Percentiles rank a stretch among this genome's conserved stretches.
Evolutionary conservation across 2,113 vertebrate genomes (phyloP).

Genomic region (Myxocyprinus asiaticus): DNA sequence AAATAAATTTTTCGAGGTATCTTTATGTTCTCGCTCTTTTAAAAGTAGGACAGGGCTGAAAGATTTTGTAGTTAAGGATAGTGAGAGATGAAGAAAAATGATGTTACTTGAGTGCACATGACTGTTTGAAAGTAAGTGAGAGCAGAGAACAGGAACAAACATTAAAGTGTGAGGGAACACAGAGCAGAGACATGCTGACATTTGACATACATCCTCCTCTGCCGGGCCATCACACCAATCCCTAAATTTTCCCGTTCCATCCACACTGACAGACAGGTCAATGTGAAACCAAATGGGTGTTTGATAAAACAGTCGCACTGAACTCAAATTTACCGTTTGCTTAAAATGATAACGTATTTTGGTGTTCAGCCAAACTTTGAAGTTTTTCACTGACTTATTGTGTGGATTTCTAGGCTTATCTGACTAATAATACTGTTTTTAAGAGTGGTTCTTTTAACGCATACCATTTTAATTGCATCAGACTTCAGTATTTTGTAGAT

Average conservation of each 20-base stretch:
- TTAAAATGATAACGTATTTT: too few relatives aligned
- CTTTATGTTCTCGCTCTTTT: too few relatives aligned
- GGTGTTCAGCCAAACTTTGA: too few relatives aligned
- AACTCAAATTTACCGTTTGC: too few relatives aligned
- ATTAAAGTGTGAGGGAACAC: conserved; percentile 18
- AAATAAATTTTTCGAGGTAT: too few relatives aligned
- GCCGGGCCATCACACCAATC: background rate
- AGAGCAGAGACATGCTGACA: conserved; percentile 15
- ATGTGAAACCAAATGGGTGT: conserved; percentile 7
- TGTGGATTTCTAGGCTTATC: too few relatives aligned
- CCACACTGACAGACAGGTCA: background rate
- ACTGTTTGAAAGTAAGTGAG: background rate
- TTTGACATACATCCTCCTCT: conserved; percentile 29
- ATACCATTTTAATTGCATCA: background rate
- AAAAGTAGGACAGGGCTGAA: too few relatives aligned
- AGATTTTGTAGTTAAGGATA: too few relatives aligned
- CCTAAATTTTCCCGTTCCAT: conserved; percentile 6
- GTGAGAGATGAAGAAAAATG: background rate
- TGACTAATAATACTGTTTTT: too few relatives aligned
- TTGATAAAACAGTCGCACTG: too few relatives aligned
- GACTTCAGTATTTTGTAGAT: background rate
- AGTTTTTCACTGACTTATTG: too few relatives aligned
- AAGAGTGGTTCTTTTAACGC: too few relatives aligned
- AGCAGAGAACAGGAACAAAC: background rate
- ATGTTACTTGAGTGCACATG: background rate